Evolutionary conservation across 2,888 invertebrate genomes (phyloP).

Genomic region (Ferrisia virgata): DNA sequence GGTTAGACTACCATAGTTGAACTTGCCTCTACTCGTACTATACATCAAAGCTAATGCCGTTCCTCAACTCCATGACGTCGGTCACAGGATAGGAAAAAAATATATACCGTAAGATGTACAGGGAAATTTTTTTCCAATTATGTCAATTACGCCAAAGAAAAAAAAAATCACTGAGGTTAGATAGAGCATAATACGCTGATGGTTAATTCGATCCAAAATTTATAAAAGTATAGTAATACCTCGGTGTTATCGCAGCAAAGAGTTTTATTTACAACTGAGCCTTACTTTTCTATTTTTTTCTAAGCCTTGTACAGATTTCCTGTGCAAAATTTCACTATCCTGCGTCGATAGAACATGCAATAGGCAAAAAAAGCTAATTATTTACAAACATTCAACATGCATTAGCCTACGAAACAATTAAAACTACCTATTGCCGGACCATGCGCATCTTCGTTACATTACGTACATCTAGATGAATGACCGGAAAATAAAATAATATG

Average conservation of each 20-base stretch:
- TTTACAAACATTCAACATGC: constrained; percentile 23
- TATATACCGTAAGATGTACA: not conserved
- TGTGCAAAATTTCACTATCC: constrained; percentile 26
- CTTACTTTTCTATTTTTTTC: constrained; percentile 31
- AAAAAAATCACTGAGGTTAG: too few species aligned
- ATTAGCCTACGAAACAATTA: constrained; percentile 13
- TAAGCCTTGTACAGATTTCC: constrained; percentile 31
- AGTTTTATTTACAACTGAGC: not conserved
- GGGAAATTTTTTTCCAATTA: not conserved
- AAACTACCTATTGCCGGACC: not conserved
- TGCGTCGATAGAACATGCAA: constrained; percentile 7
- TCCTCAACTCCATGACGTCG: too few species aligned
- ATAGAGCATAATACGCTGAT: too few species aligned
- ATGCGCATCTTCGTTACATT: too few species aligned
- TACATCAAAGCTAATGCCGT: too few species aligned
- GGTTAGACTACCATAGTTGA: too few species aligned
- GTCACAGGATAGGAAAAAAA: not conserved
- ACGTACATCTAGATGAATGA: too few species aligned
- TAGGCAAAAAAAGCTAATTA: constrained; percentile 15
- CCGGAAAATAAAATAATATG: too few species aligned
- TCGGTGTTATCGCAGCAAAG: not conserved
- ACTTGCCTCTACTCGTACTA: too few species aligned
- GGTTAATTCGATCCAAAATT: not conserved
- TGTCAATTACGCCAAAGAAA: too few species aligned
- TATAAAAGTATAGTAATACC: not conserved